Base-by-base conservation (phyloP, 2,888 invertebrate species). In the Chalcosyrphus nemorum region DNA sequence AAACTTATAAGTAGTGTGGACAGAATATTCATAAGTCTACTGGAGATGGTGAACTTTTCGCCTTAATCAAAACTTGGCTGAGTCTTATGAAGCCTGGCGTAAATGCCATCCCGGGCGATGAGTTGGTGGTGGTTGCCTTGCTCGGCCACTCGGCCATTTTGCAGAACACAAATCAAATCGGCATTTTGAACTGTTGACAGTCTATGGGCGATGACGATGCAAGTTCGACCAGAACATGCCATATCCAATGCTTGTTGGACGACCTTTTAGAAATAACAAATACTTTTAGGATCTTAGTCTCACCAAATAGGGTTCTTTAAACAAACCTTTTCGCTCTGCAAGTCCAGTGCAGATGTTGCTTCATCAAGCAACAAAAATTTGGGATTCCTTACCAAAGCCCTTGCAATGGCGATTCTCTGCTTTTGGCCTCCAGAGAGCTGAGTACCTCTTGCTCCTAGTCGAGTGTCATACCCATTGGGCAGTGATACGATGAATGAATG, bases 371-470 rank as follows among this genome's bases (percentile, higher is more conserved):
- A 90, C 35, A 95, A 89, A n/a, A 96, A 94, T 78, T 94, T 93
- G 0, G 96, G 96, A 89, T 96, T 94, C 11, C 95, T 91, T 1
- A 96, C 93, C 29, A 96, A 92, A 0, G 96, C 96, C 52, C 96
- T 92, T 0, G 96, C 96, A 85, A 96, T 96, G 7, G 96, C 96
- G 50, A 97, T 95, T 71, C 97, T 92, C 89, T 97, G 97, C 89
- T 97, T 97, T 91, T 97, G 97, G 0, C 97, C 97, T 7, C 97
- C 97, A 0, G 95, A 95, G 32, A 96, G 90, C 86, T 96, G 96
- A 0, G 95, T 95, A 2, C 96, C 96, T 87, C 95, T 94, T 13
- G 95, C 94, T 38, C 96, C 96, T 84, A 96, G 93, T 27, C 94
- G 93, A 0, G 96, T 96, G 9, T 96, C 94, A 89, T 96, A 96